Base-by-base conservation (phyloP, 2,888 invertebrate genomes). In the Exocentrus adspersus region DNA sequence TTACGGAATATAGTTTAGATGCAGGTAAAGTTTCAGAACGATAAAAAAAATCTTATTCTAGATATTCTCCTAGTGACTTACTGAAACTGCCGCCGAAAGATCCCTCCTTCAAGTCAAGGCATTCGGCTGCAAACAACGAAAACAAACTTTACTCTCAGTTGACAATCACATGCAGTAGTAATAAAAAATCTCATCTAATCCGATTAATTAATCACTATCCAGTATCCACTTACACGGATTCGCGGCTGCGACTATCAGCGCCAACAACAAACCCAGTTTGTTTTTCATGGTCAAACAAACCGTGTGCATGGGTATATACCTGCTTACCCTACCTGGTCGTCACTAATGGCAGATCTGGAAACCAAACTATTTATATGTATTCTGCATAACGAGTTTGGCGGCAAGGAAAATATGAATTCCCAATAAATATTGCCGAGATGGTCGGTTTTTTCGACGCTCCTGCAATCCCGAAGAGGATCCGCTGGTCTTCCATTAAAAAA, bases 161-260 rank as follows among this genome's bases (percentile, higher is more conserved):
- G n/a, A n/a, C n/a, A n/a, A n/a, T n/a, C n/a, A n/a, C n/a, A n/a
- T n/a, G n/a, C n/a, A n/a, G n/a, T n/a, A n/a, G n/a, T n/a, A n/a
- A n/a, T n/a, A n/a, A n/a, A n/a, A n/a, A n/a, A n/a, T n/a, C n/a
- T n/a, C n/a, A n/a, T n/a, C n/a, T n/a, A n/a, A n/a, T n/a, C n/a
- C n/a, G n/a, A n/a, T n/a, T n/a, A n/a, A n/a, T n/a, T n/a, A 52
- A 41, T 45, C 56, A 56, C 56, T 50, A 20, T 2, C n/a, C n/a
- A n/a, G n/a, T n/a, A n/a, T n/a, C n/a, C 42, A 58, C 67, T 67
- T 67, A 67, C 67, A 67, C 68, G 65, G 59, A 59, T 62, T 64
- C 64, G 64, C 68, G 45, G 64, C 51, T 7, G 24, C n/a, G 17
- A 62, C 61, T 58, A 63, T 58, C 16, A 67, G 60, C 48, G 66